Base-by-base conservation (phyloP, 1,140 invertebrate species). In the Leptopilina clavipes region DNA sequence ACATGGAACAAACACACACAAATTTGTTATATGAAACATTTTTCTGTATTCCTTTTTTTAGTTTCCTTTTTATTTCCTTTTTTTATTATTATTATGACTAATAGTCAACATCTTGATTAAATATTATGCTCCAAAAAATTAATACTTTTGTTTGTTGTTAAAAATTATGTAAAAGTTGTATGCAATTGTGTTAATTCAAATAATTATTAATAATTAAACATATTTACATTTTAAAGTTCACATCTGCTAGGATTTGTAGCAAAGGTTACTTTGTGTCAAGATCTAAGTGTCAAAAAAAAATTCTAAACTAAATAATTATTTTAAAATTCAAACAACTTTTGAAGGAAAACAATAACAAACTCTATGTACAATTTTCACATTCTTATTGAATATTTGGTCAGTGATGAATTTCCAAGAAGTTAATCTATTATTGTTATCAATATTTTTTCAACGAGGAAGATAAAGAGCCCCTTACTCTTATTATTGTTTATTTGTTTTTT, bases 191-290 rank as follows among this genome's bases (percentile, higher is more conserved):
- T 12, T n/a, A 3, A 6, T 52, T 17, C n/a, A n/a, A 8, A 17
- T 17, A 48, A 11, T 14, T 12, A 48, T n/a, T n/a, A n/a, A n/a
- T n/a, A n/a, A n/a, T n/a, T n/a, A n/a, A n/a, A n/a, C n/a, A 17
- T 65, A 10, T 65, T 65, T 65, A 25, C 56, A 19, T 65, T 65
- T 52, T 25, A 31, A 65, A 31, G 19, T 12, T 65, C 19, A 10
- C 56, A 65, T 65, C 56, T 65, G 56, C 7, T 52, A 65, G 56
- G 31, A 31, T 25, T 65, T 65, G 31, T 65, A 22, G 18, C 18
- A 14, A 14, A 65, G 56, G 56, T 65, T 65, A 65, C 56, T 65
- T 25, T 22, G 19, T 22, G 56, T 65, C 56, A 65, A 31, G 56
- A 31, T 12, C 12, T 25, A 10, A 25, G 22, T 8, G 11, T 3